Conservation (phyloP, 1,140 invertebrate species). For the Paraescarpia echinospica region DNA sequence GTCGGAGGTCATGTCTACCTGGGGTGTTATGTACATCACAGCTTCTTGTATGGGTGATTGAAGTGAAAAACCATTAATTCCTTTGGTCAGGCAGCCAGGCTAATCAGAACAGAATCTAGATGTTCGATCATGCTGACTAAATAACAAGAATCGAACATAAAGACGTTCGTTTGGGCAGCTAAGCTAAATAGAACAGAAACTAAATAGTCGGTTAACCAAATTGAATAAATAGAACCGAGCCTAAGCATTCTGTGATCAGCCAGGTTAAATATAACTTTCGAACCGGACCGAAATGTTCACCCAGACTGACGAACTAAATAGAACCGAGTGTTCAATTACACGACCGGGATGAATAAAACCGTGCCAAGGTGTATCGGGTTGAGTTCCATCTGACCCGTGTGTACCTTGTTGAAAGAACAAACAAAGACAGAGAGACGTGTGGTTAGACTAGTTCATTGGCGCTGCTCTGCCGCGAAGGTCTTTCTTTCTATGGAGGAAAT, state of each 20-base stretch:
- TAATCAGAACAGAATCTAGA: not conserved
- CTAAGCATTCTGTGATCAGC: too few relatives aligned
- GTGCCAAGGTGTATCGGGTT: not conserved
- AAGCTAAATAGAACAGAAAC: not conserved
- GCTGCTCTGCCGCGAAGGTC: not conserved
- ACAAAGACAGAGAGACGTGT: not conserved
- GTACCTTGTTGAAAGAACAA: not conserved
- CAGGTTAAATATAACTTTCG: too few relatives aligned
- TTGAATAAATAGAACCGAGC: too few relatives aligned
- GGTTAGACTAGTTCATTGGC: not conserved
- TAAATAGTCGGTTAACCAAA: too few relatives aligned
- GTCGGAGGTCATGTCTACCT: too few relatives aligned
- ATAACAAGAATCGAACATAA: too few relatives aligned
- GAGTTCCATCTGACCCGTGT: not conserved
- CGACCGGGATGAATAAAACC: not conserved
- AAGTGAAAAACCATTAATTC: not conserved
- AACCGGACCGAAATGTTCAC: not conserved
- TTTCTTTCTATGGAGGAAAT: not conserved
- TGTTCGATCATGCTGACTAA: not conserved
- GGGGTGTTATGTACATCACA: not conserved
- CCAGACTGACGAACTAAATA: not conserved
- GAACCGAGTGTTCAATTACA: not conserved
- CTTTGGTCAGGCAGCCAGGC: not conserved
- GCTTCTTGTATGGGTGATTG: not conserved
- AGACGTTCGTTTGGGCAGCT: not conserved